Evolutionary conservation across 2,113 vertebrate genomes (phyloP).

Genomic region (Rhea pennata): DNA sequence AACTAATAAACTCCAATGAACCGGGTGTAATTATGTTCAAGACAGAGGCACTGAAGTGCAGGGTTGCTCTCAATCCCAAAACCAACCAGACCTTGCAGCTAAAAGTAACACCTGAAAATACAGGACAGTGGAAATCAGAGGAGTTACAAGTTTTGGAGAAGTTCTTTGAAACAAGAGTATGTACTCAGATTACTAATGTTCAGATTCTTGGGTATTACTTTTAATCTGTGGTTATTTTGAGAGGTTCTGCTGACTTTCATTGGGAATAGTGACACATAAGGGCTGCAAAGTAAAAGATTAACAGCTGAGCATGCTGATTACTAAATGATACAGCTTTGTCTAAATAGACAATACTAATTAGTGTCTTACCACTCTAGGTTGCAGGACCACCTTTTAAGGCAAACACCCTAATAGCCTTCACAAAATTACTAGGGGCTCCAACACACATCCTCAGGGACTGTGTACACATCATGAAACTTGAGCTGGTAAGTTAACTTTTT

Average conservation of each 20-base stretch:
- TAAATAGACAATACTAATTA: constrained; percentile 23
- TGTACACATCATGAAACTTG: constrained; percentile 98
- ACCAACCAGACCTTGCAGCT: constrained; percentile 97
- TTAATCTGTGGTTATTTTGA: background rate
- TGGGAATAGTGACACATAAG: background rate
- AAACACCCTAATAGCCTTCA: constrained; percentile 98
- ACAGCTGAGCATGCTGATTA: background rate
- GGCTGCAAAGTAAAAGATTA: background rate
- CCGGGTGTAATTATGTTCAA: constrained; percentile 99
- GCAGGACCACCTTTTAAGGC: constrained; percentile 98
- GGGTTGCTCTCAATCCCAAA: constrained; percentile 97
- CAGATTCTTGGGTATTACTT: background rate
- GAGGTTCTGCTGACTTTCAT: background rate
- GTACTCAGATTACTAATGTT: constrained; percentile 31
- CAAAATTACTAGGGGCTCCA: constrained; percentile 94
- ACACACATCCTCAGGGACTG: constrained; percentile 98
- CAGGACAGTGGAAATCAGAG: constrained; percentile 95
- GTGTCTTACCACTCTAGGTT: constrained; percentile 80
- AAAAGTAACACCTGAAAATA: constrained; percentile 97
- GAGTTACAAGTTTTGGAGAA: constrained; percentile 97
- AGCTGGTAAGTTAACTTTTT: constrained; percentile 84
- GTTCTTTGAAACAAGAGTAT: constrained; percentile 97
- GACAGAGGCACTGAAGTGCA: constrained; percentile 94
- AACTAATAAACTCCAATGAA: constrained; percentile 96
- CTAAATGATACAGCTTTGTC: background rate